These are phyloP conservation scores for Chaetoderma sp. DNA, from an alignment of 2,888 invertebrate genomes.

Conservation along the genomic window DNA sequence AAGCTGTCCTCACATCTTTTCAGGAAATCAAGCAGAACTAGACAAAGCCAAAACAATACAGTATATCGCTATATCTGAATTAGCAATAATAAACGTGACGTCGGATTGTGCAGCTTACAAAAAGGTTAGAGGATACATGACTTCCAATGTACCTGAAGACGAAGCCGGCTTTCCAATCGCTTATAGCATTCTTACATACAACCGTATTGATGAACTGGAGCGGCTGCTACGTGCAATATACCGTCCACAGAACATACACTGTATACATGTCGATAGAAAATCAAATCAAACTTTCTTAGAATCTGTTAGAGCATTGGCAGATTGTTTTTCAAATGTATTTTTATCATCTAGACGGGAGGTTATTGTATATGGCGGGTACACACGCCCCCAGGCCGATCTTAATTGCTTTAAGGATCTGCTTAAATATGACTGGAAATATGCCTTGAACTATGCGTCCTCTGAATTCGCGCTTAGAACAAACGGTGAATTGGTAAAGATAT, in stretches of 20 bases:
- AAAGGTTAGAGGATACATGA: not conserved
- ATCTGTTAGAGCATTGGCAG: conserved; percentile 39
- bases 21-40: no score
- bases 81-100: no score
- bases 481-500: conserved; percentile 52
- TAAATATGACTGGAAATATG: conserved; percentile 49
- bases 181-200: conserved; percentile 56
- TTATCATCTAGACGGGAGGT: conserved; percentile 49
- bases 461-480: conserved; percentile 59
- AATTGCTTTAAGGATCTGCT: conserved; percentile 52
- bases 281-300: conserved; percentile 34
- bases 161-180: conserved; percentile 59
- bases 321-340: conserved; percentile 64
- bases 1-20: no score
- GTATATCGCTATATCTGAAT: no score
- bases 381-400: conserved; percentile 49
- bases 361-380: conserved; percentile 49
- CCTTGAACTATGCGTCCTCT: conserved; percentile 57
- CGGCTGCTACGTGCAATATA: conserved; percentile 57
- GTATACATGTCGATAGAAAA: conserved; percentile 64
- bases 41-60: no score
- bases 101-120: not conserved
- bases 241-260: conserved; percentile 64
- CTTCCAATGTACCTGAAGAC: conserved; percentile 13
- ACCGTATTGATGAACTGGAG: conserved; percentile 57